Percentiles rank a stretch among this genome's conserved stretches.
Evolutionary conservation across 2,113 vertebrate genomes (phyloP).

Genomic region (Australoheros scitulus): DNA sequence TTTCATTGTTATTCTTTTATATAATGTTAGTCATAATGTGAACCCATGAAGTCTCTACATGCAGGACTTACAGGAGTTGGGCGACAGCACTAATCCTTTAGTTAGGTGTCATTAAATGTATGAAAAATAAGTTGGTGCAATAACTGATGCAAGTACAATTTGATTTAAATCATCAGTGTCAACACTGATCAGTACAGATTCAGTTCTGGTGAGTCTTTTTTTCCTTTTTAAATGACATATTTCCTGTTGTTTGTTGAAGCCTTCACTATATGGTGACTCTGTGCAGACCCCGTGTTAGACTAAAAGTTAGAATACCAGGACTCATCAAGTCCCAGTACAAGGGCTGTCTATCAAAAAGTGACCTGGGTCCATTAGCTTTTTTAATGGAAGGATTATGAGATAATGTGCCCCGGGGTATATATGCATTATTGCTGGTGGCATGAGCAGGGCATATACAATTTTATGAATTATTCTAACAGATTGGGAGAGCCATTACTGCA

Average conservation of each 20-base stretch:
- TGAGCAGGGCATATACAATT: background rate
- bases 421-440: background rate
- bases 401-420: background rate
- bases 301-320: background rate
- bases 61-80: background rate
- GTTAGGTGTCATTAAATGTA: background rate
- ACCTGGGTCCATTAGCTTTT: background rate
- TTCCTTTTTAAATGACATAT: background rate
- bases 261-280: background rate
- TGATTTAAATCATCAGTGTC: background rate
- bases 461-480: background rate
- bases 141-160: background rate
- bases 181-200: background rate
- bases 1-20: background rate
- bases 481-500: background rate
- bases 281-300: background rate
- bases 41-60: background rate
- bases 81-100: background rate
- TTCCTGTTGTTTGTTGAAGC: background rate
- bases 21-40: background rate
- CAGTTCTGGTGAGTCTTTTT: accelerated
- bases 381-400: constrained; percentile 22
- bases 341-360: background rate
- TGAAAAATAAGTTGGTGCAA: background rate
- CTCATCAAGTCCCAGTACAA: background rate